A percentile compares a stretch with the other conserved stretches of the same genome.
Conservation (phyloP, 2,797 vertebrate species). For the Falco columbarius region DNA sequence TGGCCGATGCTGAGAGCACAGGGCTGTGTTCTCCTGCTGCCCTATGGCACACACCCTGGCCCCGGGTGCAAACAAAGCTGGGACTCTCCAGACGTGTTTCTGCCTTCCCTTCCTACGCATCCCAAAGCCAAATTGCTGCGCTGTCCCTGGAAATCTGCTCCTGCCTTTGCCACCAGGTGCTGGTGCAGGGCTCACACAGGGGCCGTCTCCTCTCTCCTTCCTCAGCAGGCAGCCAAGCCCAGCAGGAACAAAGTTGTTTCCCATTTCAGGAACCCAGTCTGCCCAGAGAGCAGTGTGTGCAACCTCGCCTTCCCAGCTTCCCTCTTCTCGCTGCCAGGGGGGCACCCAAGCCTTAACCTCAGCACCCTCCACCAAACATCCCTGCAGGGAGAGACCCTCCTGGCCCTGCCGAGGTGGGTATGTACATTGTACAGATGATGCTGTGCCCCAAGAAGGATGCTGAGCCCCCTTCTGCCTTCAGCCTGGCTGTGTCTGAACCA, state of each 20-base stretch:
- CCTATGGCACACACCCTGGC: fast-evolving
- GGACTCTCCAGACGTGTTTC: fast-evolving
- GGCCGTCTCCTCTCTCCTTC: neutral
- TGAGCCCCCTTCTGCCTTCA: neutral
- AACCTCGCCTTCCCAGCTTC: neutral
- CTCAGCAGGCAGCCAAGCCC: neutral
- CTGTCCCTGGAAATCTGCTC: neutral
- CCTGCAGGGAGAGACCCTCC: neutral
- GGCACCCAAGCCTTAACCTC: neutral
- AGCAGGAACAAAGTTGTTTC: neutral
- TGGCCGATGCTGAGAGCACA: fast-evolving
- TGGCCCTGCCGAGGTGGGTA: fast-evolving
- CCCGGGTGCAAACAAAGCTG: neutral
- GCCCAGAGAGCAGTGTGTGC: neutral
- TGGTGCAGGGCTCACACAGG: neutral
- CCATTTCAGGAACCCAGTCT: neutral
- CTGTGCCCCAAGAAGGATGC: neutral
- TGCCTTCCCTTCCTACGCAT: neutral
- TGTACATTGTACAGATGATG: fast-evolving
- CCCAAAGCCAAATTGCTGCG: neutral
- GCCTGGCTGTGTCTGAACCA: neutral
- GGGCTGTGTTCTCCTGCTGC: neutral
- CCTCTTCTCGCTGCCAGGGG: neutral
- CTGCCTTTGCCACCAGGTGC: neutral
- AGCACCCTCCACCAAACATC: neutral